Evolutionary conservation across 2,113 vertebrate genomes (phyloP).

Genomic region (Jaculus jaculus): DNA sequence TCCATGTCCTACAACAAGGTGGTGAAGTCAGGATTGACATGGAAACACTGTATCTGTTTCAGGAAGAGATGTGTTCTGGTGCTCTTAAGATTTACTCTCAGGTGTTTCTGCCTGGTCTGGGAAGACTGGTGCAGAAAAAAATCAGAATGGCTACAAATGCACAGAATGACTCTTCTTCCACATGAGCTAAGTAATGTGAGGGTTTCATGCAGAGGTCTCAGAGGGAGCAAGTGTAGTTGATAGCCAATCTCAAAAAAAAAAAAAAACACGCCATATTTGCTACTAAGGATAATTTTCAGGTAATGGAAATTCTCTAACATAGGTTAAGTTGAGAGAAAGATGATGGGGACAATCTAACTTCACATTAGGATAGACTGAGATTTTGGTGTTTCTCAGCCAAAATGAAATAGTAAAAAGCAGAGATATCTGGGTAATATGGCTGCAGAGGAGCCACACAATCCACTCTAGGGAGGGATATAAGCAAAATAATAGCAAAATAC

Average conservation of each 20-base stretch:
- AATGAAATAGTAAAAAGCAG: neutral
- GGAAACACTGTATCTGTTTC: neutral
- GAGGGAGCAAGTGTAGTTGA: neutral
- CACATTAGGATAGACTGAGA: neutral
- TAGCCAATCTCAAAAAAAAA: neutral
- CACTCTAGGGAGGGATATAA: no score
- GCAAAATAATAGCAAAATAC: no score
- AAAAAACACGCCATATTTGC: neutral
- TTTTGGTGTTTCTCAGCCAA: neutral
- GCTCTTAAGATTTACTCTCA: neutral
- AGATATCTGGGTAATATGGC: no score
- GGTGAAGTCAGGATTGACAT: neutral
- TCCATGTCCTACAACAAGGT: neutral
- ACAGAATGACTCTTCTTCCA: neutral
- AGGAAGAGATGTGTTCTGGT: neutral
- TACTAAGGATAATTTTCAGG: neutral
- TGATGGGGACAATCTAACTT: neutral
- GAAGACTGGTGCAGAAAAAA: neutral
- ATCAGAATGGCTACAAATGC: neutral
- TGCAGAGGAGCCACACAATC: no score
- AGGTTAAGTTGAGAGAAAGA: neutral
- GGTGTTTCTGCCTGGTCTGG: neutral
- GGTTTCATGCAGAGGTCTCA: no score
- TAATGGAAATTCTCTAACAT: neutral
- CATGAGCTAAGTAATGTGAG: no score